A percentile compares a stretch with the other conserved stretches of the same genome.
Evolutionary conservation across 30 jellyfish, hydroid and myxozoan species (phyloP).

Genomic region (Hydractinia symbiolongicarpus): DNA sequence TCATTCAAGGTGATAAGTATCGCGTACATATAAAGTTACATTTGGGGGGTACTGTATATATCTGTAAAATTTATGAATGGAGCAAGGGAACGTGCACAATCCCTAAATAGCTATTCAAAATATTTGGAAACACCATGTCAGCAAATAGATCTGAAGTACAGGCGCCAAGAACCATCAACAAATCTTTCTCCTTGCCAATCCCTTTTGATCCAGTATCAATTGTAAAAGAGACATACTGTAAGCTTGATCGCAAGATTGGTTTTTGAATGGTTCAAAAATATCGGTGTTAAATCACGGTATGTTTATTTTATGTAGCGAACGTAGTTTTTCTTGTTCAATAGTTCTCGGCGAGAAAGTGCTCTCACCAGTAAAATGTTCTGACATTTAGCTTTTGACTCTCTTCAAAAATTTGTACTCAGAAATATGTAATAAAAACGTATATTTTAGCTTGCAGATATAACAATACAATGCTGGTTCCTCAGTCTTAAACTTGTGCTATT

Average conservation of each 20-base stretch:
- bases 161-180: background rate
- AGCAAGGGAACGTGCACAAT: background rate
- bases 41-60: too few relatives aligned
- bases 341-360: too few relatives aligned
- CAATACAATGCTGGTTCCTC: slow-evolving; percentile 30
- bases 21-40: too few relatives aligned
- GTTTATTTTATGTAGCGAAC: too few relatives aligned
- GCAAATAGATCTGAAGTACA: background rate
- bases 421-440: background rate
- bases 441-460: slow-evolving; percentile 29
- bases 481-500: slow-evolving; percentile 19
- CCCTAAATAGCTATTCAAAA: background rate
- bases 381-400: too few relatives aligned
- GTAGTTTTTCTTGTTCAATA: too few relatives aligned
- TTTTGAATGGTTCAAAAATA: background rate
- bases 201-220: too few relatives aligned
- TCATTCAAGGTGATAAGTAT: too few relatives aligned
- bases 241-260: background rate
- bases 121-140: background rate
- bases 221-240: background rate
- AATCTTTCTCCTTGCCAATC: background rate
- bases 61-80: background rate
- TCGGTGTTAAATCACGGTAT: too few relatives aligned
- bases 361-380: too few relatives aligned
- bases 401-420: too few relatives aligned